Base-by-base conservation (phyloP, 2,888 invertebrate genomes). In the Oxystoma pomonae region DNA sequence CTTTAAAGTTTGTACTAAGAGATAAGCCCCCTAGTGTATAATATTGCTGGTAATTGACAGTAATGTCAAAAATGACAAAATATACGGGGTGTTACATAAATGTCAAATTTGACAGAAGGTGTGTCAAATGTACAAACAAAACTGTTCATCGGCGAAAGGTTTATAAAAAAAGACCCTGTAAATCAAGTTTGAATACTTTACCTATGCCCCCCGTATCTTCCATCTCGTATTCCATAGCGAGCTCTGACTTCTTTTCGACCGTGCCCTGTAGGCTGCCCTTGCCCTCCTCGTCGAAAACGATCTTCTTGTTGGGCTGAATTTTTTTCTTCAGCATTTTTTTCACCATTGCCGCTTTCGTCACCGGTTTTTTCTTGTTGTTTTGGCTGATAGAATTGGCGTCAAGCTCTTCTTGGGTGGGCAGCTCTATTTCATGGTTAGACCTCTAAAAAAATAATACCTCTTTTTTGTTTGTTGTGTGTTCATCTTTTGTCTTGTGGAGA, bases 321-420 rank as follows among this genome's bases (percentile, higher is more conserved):
- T 94, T 93, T 78, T 95, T 96, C 75, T 91, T 92, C 5, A 94
- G 78, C 59, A 95, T 83, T 80, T 94, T 94, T 77, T 96, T 97
- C 1, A 91, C 97, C 18, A 92, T 75, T 2, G 93, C 89, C n/a
- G 90, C 91, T 82, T 94, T 96, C 17, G 96, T 94, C 1, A 90
- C 70, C 16, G 85, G 83, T 81, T 86, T 86, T 68, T 83, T 82
- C 57, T 81, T 71, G 86, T 71, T 82, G 81, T 70, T 83, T 83
- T 70, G 82, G 12, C 68, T 16, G 7, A 53, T 53, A 19, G 53
- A 5, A 16, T 5, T 16, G 5, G 16, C 53, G 5, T 17, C 53
- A 5, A 53, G 16, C n/a, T 53, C 17, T 16, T 53, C 53, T 3
- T 3, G 53, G n/a, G 53, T 53, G 16, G 19, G 53, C 5, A 19